Conservation (phyloP, 2,797 vertebrate species). For the Semotilus atromaculatus region DNA sequence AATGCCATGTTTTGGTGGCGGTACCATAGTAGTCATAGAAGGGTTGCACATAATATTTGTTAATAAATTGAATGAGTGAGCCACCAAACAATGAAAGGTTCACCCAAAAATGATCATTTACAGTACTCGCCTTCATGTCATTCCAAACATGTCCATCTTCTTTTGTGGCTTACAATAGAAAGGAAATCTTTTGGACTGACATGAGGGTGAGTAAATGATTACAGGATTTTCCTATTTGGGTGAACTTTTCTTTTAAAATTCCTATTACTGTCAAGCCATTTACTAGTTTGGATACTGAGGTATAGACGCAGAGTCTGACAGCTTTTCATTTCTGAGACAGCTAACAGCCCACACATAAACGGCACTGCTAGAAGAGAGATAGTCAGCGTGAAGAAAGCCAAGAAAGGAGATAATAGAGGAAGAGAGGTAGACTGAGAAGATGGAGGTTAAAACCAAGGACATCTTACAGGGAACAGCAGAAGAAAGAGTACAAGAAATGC, state of each 20-base stretch:
- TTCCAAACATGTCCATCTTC: background rate
- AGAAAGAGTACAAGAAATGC: conserved; percentile 46
- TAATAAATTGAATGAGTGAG: background rate
- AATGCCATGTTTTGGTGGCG: background rate
- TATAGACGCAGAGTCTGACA: conserved; percentile 11
- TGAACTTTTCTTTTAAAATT: conserved; percentile 30
- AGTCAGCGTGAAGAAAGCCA: background rate
- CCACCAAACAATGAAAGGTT: background rate
- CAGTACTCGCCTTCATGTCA: background rate
- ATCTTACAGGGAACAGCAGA: conserved; percentile 37
- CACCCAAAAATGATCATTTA: background rate
- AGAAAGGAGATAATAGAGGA: conserved; percentile 45
- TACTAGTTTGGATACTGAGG: conserved; percentile 35
- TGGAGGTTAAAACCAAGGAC: conserved; percentile 56
- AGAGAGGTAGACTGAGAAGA: conserved; percentile 52
- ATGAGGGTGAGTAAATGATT: background rate
- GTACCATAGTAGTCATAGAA: background rate
- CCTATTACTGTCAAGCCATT: conserved; percentile 23
- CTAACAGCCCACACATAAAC: conserved; percentile 39
- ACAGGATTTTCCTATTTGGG: conserved; percentile 22
- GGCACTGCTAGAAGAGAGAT: conserved; percentile 38
- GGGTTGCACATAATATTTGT: background rate
- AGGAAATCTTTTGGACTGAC: background rate
- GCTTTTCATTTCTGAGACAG: conserved; percentile 39
- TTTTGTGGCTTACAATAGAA: background rate